A percentile compares a stretch with the other conserved stretches of the same genome.
These are phyloP conservation scores for Liasis olivaceus DNA, from an alignment of 2,797 vertebrate genomes.

Conservation along the genomic window DNA sequence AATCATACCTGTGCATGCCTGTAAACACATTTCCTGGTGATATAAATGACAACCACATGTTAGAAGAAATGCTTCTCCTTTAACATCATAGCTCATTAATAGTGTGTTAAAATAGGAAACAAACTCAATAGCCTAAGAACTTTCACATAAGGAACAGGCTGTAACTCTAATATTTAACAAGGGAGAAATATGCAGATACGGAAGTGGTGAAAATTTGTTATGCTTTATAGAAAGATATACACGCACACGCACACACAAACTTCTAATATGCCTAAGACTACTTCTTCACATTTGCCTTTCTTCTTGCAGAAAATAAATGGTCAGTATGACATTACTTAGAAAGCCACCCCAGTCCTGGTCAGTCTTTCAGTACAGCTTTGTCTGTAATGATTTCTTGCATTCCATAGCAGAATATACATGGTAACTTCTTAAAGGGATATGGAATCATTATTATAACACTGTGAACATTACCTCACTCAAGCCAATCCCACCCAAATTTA, in stretches of 20 bases:
- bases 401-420: slow-evolving; percentile 3
- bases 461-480: not conserved
- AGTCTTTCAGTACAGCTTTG: slow-evolving; percentile 6
- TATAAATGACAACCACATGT: slow-evolving; percentile 74
- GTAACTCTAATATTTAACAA: slow-evolving; percentile 54
- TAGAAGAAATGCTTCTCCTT: slow-evolving; percentile 66
- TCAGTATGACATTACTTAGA: slow-evolving; percentile 55
- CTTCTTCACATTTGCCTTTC: slow-evolving; percentile 62
- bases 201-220: slow-evolving; percentile 58
- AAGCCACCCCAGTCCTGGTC: slow-evolving; percentile 51
- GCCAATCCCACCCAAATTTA: not conserved
- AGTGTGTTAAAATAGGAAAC: slow-evolving; percentile 48
- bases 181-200: slow-evolving; percentile 58
- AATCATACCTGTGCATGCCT: slow-evolving; percentile 59
- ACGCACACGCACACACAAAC: too few relatives aligned
- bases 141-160: slow-evolving; percentile 60
- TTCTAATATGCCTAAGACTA: slow-evolving; percentile 44
- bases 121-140: slow-evolving; percentile 43
- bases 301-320: slow-evolving; percentile 62
- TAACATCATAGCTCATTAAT: slow-evolving; percentile 69
- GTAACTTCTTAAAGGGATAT: slow-evolving; percentile 17
- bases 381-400: slow-evolving; percentile 40
- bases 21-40: slow-evolving; percentile 63
- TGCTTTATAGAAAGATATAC: slow-evolving; percentile 60
- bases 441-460: not conserved